Base-by-base conservation (phyloP, 1,140 invertebrate genomes). In the Dryas iulia region DNA sequence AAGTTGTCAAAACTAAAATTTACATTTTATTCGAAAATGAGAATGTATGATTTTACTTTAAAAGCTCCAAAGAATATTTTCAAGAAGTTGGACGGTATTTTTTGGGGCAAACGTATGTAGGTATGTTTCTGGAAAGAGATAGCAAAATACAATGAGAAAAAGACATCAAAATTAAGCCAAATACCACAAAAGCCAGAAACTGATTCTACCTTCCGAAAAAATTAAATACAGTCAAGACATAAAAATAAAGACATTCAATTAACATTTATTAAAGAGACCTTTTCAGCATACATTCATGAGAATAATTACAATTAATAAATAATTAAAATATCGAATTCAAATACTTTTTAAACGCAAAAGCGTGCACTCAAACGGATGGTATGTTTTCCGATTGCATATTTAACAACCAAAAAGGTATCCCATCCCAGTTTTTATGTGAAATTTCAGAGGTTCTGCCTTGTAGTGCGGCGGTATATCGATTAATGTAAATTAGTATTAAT, bases 401-500 rank as follows among this genome's bases (percentile, higher is more conserved):
- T 39, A 14, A 39, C 33, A 39, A 39, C 33, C 33, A 18, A 39
- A 39, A 39, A 39, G 33, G 33, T 14, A 14, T n/a, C n/a, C n/a
- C 6, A 14, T n/a, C n/a, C 33, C n/a, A 6, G n/a, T 39, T 14
- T 33, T 39, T 39, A 14, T 18, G 4, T 18, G 0, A 39, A 39
- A 39, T 18, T 39, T 39, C 33, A 39, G 33, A 39, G 33, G 33
- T 39, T 47, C 39, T 18, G 3, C 8, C 14, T 6, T 39, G 5
- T 6, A 39, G 21, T 30, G 53, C 62, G 21, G 31, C 12, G 31
- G 30, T 56, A 18, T 30, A 56, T 57, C 53, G 33, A 65, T 65
- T 65, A 57, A 65, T 56, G 53, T 60, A 59, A 67, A 67, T 67
- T 67, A 60, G 57, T 54, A 60, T 59, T 59, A 30, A 60, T 67